Base-by-base conservation (phyloP, 2,797 vertebrate genomes). In the Pseudochaenichthys georgianus region DNA sequence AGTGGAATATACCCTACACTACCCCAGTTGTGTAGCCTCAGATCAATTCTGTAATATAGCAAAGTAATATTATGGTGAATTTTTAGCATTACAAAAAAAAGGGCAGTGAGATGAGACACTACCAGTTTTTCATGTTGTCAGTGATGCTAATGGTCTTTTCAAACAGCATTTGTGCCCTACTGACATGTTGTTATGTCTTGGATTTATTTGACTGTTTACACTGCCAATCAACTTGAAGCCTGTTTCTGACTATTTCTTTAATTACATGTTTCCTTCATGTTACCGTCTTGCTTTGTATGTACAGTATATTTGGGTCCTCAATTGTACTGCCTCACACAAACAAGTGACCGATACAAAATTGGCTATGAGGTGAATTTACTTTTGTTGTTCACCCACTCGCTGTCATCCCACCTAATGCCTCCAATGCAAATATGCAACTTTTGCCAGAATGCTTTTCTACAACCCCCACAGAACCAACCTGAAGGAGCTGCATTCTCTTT, bases 391-490 rank as follows among this genome's bases (percentile, higher is more conserved):
- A 43, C 54, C 54, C 41, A 19, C 45, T 57, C n/a, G 11, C 23
- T 53, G 11, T 13, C 38, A 71, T 75, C 47, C 64, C 17, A 34
- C 46, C 9, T 4, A 15, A 28, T 31, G 58, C 48, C 15, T 51
- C 3, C 19, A 21, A 41, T 28, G 19, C 23, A 21, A 53, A 60
- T 57, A 52, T 46, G 45, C 21, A 69, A 12, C 16, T 23, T 78
- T 58, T 76, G 38, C 11, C 2, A 50, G 31, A 68, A 57, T 17
- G 17, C 11, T 16, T 21, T 52, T 68, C 19, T 48, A 28, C n/a
- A 60, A 46, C 15, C 34, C 4, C 42, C 23, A 60, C 53, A 68
- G 19, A 68, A 41, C 58, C 38, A 62, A n/a, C 28, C 15, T 28
- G 21, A 41, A 23, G 48, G 17, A 3, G 57, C 48, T 58, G 41